Conservation (phyloP, 2,113 vertebrate genomes). For the Tragelaphus strepsiceros region DNA sequence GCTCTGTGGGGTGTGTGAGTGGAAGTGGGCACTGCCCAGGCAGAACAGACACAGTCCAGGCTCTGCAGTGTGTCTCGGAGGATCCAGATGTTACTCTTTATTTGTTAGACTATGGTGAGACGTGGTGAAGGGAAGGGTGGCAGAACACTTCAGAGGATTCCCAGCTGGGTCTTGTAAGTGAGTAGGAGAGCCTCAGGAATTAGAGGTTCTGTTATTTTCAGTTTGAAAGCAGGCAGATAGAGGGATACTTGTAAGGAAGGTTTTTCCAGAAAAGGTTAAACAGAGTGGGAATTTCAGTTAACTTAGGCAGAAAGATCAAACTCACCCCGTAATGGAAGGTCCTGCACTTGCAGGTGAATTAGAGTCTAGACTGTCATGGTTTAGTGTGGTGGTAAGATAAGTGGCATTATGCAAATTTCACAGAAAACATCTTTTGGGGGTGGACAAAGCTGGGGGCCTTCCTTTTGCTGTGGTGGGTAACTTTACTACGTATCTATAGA, state of each 20-base stretch:
- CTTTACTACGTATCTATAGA: background rate
- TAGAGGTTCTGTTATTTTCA: background rate
- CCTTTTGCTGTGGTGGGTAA: background rate
- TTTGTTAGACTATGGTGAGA: background rate
- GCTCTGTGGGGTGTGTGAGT: background rate
- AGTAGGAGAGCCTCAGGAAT: background rate
- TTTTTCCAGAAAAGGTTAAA: conserved; percentile 17
- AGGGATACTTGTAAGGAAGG: background rate
- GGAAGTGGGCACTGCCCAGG: background rate
- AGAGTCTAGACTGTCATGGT: background rate
- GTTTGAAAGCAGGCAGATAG: background rate
- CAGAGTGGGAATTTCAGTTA: background rate
- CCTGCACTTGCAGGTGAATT: background rate
- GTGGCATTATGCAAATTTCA: background rate
- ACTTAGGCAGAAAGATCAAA: background rate
- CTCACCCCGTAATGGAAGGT: background rate
- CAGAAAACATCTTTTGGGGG: background rate
- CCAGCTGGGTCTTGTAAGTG: background rate
- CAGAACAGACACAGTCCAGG: background rate
- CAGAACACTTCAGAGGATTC: background rate
- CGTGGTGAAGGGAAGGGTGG: background rate
- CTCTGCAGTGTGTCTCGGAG: background rate
- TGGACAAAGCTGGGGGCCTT: background rate
- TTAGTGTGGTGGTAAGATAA: background rate
- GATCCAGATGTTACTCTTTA: background rate